These are phyloP conservation scores for Brienomyrus brachyistius DNA, from an alignment of 2,113 vertebrate species.

Conservation along the genomic window DNA sequence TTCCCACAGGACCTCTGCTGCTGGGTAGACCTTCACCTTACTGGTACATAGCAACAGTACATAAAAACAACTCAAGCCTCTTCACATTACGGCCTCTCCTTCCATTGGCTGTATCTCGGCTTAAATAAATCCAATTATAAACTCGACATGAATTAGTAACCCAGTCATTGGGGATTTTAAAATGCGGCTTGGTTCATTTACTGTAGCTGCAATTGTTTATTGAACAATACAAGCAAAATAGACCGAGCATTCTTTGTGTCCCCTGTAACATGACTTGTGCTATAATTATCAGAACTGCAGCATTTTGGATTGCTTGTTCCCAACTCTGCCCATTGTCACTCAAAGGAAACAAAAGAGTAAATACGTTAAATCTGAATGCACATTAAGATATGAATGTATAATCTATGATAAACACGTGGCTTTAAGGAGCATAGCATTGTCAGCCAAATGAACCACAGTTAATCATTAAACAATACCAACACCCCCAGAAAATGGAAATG, in stretches of 20 bases:
- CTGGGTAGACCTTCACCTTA: background rate
- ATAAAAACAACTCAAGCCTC: background rate
- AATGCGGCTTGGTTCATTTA: background rate
- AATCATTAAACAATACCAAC: constrained; percentile 37
- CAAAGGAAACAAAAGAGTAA: constrained; percentile 3
- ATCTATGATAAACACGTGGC: constrained; percentile 19
- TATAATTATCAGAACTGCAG: background rate
- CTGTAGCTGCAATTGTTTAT: background rate
- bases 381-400: constrained; percentile 20
- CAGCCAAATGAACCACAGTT: constrained; percentile 28
- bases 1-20: background rate
- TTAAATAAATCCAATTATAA: constrained; percentile 11
- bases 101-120: background rate
- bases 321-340: background rate
- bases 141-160: background rate
- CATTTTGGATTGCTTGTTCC: background rate
- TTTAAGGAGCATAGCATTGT: constrained; percentile 24
- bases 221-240: background rate
- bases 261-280: background rate
- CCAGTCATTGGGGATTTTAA: constrained; percentile 3
- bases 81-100: background rate
- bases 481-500: constrained; percentile 22
- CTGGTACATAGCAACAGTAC: background rate
- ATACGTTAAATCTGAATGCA: background rate
- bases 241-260: background rate